Evolutionary conservation across 2,797 vertebrate genomes (phyloP).

Genomic region (Tragopan temminckii): DNA sequence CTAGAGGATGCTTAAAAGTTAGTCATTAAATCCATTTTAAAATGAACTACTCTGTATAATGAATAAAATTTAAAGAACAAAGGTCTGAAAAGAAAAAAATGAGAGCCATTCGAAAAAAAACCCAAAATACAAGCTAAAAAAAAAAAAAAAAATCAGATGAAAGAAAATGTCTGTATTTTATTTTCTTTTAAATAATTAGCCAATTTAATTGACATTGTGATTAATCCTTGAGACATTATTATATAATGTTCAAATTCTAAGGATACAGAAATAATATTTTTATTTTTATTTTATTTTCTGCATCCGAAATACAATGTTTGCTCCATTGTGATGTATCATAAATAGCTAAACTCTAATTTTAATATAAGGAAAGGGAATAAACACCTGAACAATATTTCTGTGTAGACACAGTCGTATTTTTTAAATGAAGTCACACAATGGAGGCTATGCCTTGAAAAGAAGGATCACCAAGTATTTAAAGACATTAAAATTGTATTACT

Average conservation of each 20-base stretch:
- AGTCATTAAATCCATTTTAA: not conserved
- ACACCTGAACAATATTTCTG: not conserved
- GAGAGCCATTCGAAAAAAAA: not conserved
- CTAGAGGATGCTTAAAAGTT: not conserved
- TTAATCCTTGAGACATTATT: not conserved
- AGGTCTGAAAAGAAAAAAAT: not conserved
- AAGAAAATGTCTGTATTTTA: constrained; percentile 13
- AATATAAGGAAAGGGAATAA: not conserved
- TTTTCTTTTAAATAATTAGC: constrained; percentile 17
- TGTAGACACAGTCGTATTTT: not conserved
- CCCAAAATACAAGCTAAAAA: too few relatives aligned
- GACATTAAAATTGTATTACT: not conserved
- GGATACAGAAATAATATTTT: not conserved
- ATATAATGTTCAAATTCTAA: not conserved
- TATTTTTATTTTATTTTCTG: not conserved
- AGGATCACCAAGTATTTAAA: not conserved
- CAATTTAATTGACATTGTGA: not conserved
- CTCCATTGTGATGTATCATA: not conserved
- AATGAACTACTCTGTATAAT: not conserved
- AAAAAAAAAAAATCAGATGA: not conserved
- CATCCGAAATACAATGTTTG: not conserved
- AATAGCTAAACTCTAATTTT: not conserved
- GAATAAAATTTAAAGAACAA: not conserved
- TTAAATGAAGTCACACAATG: not conserved
- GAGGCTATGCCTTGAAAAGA: not conserved